Evolutionary conservation across 1,140 invertebrate species (phyloP).

Genomic region (Drosophila pseudoananassae): DNA sequence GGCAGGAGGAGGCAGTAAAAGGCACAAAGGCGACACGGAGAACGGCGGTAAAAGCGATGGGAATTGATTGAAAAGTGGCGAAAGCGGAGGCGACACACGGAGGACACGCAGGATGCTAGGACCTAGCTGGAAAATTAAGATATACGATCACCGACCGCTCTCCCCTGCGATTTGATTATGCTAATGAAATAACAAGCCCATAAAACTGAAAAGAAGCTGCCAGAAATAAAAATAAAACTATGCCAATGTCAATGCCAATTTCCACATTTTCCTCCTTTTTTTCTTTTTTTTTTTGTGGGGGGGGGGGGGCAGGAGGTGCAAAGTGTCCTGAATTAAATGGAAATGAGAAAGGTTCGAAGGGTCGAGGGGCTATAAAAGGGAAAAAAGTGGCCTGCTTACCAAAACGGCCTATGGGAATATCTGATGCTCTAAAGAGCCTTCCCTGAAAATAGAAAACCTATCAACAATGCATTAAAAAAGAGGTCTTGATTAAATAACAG

Average conservation of each 20-base stretch:
- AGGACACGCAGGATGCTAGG: slow-evolving; percentile 15
- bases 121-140: slow-evolving; percentile 69
- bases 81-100: slow-evolving; percentile 20
- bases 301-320: not conserved
- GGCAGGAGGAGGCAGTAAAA: slow-evolving; percentile 46
- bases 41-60: slow-evolving; percentile 72
- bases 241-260: slow-evolving; percentile 55
- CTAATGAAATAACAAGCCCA: slow-evolving; percentile 79
- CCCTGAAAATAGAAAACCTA: not conserved
- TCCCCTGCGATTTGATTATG: slow-evolving; percentile 70
- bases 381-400: not conserved
- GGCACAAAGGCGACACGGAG: slow-evolving; percentile 62
- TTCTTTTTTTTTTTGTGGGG: no score
- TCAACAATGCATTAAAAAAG: not conserved
- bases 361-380: slow-evolving; percentile 1
- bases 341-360: not conserved
- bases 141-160: slow-evolving; percentile 34
- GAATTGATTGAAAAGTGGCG: slow-evolving; percentile 75
- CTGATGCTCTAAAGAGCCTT: not conserved
- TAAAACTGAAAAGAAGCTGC: slow-evolving; percentile 56
- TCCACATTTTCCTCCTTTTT: slow-evolving; percentile 16
- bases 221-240: slow-evolving; percentile 57
- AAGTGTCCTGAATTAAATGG: not conserved
- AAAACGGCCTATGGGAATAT: not conserved
- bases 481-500: not conserved